Conservation (phyloP, 2,113 vertebrate species). For the Percina caprodes region DNA sequence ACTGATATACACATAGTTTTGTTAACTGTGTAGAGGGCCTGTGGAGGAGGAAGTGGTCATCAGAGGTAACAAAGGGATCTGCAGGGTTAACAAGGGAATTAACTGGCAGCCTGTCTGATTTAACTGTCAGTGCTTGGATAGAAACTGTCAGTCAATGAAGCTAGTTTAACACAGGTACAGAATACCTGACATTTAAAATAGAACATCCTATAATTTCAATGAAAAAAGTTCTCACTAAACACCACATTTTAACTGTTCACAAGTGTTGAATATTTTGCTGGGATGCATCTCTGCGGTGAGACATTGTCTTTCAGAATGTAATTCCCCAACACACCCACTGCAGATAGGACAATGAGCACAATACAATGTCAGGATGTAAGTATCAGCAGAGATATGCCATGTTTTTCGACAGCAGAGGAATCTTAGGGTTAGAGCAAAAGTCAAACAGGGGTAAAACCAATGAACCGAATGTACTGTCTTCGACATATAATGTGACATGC, state of each 20-base stretch:
- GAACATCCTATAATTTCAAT: conserved; percentile 24
- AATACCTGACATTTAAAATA: conserved; percentile 13
- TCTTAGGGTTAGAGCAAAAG: conserved; percentile 31
- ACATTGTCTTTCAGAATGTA: conserved; percentile 48
- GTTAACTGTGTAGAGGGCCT: conserved; percentile 31
- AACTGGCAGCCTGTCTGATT: conserved; percentile 63
- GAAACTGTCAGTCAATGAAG: conserved; percentile 15
- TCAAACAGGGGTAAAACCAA: conserved; percentile 45
- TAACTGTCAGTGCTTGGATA: conserved; percentile 50
- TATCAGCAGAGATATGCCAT: conserved; percentile 31
- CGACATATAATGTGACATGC: conserved; percentile 20
- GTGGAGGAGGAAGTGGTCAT: conserved; percentile 48
- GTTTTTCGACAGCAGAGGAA: conserved; percentile 49
- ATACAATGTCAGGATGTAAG: conserved; percentile 71
- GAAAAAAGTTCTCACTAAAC: conserved; percentile 12
- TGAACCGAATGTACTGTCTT: conserved; percentile 18
- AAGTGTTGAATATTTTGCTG: conserved; percentile 33
- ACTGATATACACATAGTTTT: conserved; percentile 44
- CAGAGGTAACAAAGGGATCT: conserved; percentile 52
- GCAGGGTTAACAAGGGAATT: conserved; percentile 62
- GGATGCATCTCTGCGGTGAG: conserved; percentile 38
- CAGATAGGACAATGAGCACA: conserved; percentile 52
- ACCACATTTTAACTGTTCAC: not conserved
- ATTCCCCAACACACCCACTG: conserved; percentile 44
- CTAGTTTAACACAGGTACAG: conserved; percentile 31